Base-by-base conservation (phyloP, 2,797 vertebrate genomes). In the Pipistrellus pygmaeus region DNA sequence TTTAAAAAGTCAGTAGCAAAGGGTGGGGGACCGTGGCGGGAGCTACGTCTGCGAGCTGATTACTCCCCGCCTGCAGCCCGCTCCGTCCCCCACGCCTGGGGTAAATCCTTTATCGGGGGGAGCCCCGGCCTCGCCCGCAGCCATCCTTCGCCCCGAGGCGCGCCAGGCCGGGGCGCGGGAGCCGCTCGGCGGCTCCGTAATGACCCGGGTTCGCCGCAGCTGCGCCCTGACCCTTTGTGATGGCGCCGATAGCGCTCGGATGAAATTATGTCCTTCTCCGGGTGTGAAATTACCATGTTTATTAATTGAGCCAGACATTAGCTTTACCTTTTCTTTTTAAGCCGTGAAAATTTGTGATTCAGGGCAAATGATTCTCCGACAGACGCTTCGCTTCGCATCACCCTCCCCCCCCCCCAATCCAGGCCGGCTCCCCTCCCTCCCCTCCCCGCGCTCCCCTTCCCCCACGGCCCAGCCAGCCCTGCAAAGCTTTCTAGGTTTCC, bases 51-150 rank as follows among this genome's bases (percentile, higher is more conserved):
- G 98, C 96, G 98, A 98, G 98, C 99, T 99, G 99, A 99, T 99
- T 99, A 99, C 98, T 98, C 98, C 98, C 96, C 96, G 97, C 98
- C 98, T 98, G 98, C 98, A 98, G 98, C 98, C 98, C 98, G 98
- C 98, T 98, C 98, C 98, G 98, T 98, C 98, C 97, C 97, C 97
- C 97, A 95, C 98, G 96, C 98, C 86, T 96, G 97, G 98, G 97
- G 98, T 99, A 99, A 99, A 98, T 99, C 99, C 99, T 99, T 99
- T 99, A 99, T 99, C 99, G 99, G 98, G 98, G 98, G 98, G 98
- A 98, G 99, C 99, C 99, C 99, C 98, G 99, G 99, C 98, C 98
- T 98, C 98, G 99, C 99, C 99, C 97, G 97, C 98, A 99, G 99
- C 99, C 98, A 99, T 98, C 98, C 98, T 97, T 98, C 95, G 99